phyloP scores from a whole-genome alignment of 23 tunicate species.

The Oikopleura albicans region DNA sequence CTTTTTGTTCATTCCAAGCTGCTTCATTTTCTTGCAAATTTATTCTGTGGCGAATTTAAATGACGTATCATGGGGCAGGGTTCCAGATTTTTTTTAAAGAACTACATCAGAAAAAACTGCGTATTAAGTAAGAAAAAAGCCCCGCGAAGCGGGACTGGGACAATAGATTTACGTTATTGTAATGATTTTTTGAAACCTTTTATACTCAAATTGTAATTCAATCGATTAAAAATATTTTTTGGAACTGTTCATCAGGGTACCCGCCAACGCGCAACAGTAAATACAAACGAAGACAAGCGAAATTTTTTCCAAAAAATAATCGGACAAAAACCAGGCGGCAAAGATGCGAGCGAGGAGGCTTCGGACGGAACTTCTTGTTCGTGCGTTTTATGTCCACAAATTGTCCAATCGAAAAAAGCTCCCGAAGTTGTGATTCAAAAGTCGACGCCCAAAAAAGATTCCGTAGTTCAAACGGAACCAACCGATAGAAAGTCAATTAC shows the following conservation, averaged over 20 bases:
- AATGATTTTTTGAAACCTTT: no score
- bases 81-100: no score
- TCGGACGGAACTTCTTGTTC: not conserved
- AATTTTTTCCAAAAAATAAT: not conserved
- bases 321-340: not conserved
- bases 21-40: conserved; percentile 78
- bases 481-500: not conserved
- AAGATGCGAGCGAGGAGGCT: not conserved
- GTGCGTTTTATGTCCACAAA: not conserved
- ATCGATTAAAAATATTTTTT: no score
- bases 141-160: no score
- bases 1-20: conserved; percentile 69
- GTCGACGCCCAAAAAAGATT: no score
- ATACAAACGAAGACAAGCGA: not conserved
- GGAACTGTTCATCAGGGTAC: no score
- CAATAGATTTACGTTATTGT: no score
- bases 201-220: no score
- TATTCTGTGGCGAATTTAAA: conserved; percentile 19
- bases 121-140: no score
- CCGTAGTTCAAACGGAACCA: not conserved
- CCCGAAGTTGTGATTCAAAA: no score
- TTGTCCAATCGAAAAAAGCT: not conserved
- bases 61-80: not conserved
- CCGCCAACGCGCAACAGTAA: not conserved
- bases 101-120: no score